Percentiles rank a stretch among this genome's conserved stretches.
phyloP scores from a whole-genome alignment of 2,113 vertebrate species.

The Trematomus loennbergii region DNA sequence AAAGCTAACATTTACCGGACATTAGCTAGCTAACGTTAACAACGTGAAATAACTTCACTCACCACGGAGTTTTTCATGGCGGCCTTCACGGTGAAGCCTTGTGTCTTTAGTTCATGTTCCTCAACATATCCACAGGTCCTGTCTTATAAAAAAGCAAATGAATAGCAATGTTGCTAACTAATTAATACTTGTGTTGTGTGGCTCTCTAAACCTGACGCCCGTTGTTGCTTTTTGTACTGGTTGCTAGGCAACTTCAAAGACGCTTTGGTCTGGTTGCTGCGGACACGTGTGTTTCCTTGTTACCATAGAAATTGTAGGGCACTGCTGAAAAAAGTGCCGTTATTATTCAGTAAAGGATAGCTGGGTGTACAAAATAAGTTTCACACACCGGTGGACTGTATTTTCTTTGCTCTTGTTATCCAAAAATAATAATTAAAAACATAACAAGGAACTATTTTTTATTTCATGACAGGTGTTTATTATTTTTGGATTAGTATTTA shows the following conservation, averaged over 20 bases:
- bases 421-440: background rate
- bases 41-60: conserved; percentile 52
- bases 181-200: conserved; percentile 1
- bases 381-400: background rate
- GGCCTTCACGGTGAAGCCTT: conserved; percentile 79
- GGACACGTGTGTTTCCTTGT: conserved; percentile 50
- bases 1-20: background rate
- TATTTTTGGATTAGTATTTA: background rate
- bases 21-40: background rate
- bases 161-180: background rate
- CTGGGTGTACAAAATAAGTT: background rate
- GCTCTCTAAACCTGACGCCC: conserved; percentile 13
- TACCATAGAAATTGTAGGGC: conserved; percentile 47
- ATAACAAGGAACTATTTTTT: background rate
- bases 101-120: conserved; percentile 47
- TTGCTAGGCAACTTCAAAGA: conserved; percentile 72
- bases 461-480: background rate
- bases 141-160: background rate
- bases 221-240: conserved; percentile 33
- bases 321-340: conserved; percentile 4
- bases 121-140: conserved; percentile 41
- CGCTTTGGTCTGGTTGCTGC: conserved; percentile 69
- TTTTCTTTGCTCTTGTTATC: background rate
- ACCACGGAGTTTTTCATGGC: conserved; percentile 81
- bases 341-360: background rate